Conservation (phyloP, 2,888 invertebrate genomes). For the Salpingus planirostris region DNA sequence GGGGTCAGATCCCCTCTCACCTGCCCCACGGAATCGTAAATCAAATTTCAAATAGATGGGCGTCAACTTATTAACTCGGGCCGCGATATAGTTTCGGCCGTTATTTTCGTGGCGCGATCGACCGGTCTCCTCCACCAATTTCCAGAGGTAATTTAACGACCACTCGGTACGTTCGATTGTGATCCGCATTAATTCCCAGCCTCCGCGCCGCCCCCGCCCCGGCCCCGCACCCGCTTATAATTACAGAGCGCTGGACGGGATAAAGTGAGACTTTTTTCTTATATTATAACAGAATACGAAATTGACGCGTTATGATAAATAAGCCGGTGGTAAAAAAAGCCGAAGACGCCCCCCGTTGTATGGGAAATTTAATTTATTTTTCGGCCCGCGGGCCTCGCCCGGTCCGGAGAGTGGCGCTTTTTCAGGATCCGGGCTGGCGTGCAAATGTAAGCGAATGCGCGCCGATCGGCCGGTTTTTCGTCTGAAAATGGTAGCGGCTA, state of each 20-base stretch:
- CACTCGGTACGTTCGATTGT: conserved; percentile 28
- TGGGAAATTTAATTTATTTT: too few relatives aligned
- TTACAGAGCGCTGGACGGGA: conserved; percentile 33
- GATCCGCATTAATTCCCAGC: conserved; percentile 33
- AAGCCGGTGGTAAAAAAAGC: conserved; percentile 36
- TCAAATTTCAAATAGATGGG: conserved; percentile 40
- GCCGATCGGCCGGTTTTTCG: not conserved
- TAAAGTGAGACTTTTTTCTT: conserved; percentile 37
- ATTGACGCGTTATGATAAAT: conserved; percentile 31
- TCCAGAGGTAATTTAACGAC: too few relatives aligned
- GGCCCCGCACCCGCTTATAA: too few relatives aligned
- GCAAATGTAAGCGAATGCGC: conserved; percentile 1
- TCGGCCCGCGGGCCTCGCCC: too few relatives aligned
- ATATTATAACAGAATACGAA: too few relatives aligned
- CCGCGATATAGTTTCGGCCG: conserved; percentile 23
- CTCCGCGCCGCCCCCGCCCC: too few relatives aligned
- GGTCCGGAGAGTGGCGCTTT: too few relatives aligned
- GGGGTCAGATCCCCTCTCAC: conserved; percentile 28
- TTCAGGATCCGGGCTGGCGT: too few relatives aligned
- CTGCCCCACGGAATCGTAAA: conserved; percentile 32
- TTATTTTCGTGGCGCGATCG: conserved; percentile 18
- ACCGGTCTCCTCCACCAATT: too few relatives aligned
- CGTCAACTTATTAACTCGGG: conserved; percentile 37
- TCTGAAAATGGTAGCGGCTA: conserved; percentile 28
- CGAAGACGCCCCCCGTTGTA: too few relatives aligned